Base-by-base conservation (phyloP, 2,888 invertebrate species). In the Priocnemis perturbator region DNA sequence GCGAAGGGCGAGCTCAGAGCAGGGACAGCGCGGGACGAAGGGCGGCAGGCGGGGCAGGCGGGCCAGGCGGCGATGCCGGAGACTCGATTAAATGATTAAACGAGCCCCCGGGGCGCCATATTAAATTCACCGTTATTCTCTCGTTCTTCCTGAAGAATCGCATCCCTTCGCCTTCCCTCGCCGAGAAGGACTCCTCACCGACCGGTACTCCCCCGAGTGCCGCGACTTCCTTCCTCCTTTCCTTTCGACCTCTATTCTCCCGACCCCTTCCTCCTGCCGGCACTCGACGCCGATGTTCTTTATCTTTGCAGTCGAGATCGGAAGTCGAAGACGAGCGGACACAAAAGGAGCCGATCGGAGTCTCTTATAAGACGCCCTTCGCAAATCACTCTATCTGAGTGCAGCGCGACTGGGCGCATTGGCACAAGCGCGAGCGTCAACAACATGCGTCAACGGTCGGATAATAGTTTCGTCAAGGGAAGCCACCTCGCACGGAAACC, bases 21-120 rank as follows among this genome's bases (percentile, higher is more conserved):
- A 64, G 76, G 64, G 67, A 68, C 68, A 65, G 67, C 64, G 69
- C 64, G 21, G 9, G 47, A 3, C 5, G 23, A 50, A 11, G 30
- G 30, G 37, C 37, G 26, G 26, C 7, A 21, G 45, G 59, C 44
- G 61, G 57, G 57, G n/a, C n/a, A n/a, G n/a, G n/a, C n/a, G n/a
- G n/a, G n/a, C n/a, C n/a, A 61, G 53, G 67, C 66, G 50, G 67
- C 74, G 70, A 73, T 74, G 69, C 71, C 69, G 57, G 60, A 61
- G 75, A 77, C 78, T 79, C 82, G 84, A 84, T 84, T 82, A 84
- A 84, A 81, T 81, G 79, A 84, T 83, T 81, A 83, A 84, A 81
- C 77, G 79, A 76, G 76, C 74, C 75, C 76, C 69, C 63, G 64
- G 69, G 74, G 76, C 69, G 76, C 71, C 81, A 68, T 80, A 82